A percentile compares a stretch with the other conserved stretches of the same genome.
Conservation (phyloP, 1,140 invertebrate species). For the Macrobrachium rosenbergii region DNA sequence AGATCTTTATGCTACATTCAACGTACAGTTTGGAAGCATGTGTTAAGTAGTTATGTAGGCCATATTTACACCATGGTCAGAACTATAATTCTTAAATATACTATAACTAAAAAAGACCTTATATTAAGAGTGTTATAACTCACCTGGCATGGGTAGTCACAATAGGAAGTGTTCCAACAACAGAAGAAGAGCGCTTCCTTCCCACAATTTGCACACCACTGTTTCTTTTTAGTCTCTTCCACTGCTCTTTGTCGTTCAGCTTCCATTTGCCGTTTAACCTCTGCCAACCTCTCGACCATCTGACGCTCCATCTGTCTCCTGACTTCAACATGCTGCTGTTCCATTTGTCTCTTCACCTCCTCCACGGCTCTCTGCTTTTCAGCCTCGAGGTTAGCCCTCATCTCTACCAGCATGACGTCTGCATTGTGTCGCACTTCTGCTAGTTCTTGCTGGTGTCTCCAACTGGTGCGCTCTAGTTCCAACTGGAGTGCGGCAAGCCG, state of each 20-base stretch:
- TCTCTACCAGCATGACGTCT: conserved; percentile 75
- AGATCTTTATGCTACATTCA: too few relatives aligned
- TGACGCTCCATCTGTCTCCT: conserved; percentile 62
- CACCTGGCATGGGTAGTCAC: conserved; percentile 76
- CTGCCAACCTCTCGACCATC: conserved; percentile 68
- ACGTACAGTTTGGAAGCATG: background rate
- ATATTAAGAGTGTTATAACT: background rate
- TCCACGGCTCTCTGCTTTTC: conserved; percentile 77
- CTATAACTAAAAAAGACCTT: background rate
- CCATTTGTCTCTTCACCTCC: conserved; percentile 76
- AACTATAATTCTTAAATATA: too few relatives aligned
- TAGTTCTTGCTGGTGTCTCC: conserved; percentile 77
- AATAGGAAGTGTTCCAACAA: conserved; percentile 96
- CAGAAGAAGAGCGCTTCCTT: conserved; percentile 92
- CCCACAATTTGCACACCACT: conserved; percentile 89
- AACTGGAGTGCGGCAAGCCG: conserved; percentile 75
- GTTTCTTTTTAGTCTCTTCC: conserved; percentile 83
- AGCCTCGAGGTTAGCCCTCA: conserved; percentile 77
- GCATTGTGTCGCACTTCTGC: conserved; percentile 71
- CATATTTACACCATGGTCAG: too few relatives aligned
- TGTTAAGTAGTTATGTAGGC: background rate
- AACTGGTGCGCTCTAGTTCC: conserved; percentile 78
- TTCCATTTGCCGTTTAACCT: conserved; percentile 76
- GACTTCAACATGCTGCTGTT: conserved; percentile 71
- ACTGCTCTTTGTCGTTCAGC: conserved; percentile 78